Evolutionary conservation across 1,140 invertebrate genomes (phyloP), one percentile per base, ranked within the genome.

Genomic region (Drosophila cardini): DNA sequence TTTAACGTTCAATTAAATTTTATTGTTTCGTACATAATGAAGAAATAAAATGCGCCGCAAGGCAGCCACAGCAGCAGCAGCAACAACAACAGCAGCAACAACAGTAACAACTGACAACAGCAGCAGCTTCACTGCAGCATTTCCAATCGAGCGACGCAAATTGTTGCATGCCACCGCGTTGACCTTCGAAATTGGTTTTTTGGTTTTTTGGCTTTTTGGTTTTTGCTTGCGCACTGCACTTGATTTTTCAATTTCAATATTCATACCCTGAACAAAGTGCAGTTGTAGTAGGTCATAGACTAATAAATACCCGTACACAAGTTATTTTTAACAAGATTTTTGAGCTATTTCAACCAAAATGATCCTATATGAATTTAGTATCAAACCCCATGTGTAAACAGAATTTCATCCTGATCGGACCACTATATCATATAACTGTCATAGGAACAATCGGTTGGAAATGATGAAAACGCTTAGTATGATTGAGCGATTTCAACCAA

Each of bases 1-100:
- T 80, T 80, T 77, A 80, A 80, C 75, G 77, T 80, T 77, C 77
- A 80, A 80, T 80, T 80, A 77, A 77, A 80, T 80, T 80, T 77
- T 77, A 80, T 80, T 80, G 77, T 80, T 80, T 77, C 60, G 70
- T 69, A 80, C 74, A 77, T 80, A 80, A 80, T 80, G 74, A 80
- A 80, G 77, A 80, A 80, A 77, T 80, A 80, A 80, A 80, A 70
- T 76, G 48, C 50, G 77, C 77, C 61, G 64, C 74, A 46, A 65
- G 76, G 48, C 72, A 75, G 50, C 72, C 61, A 32, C 57, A 32
- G 7, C 72, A 52, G 7, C 53, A 48, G 13, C 69, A 48, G 9
- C 55, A 45, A n/a, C 50, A 56, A 10, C 57, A 62, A 16, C 56
- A 48, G 8, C 64, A 58, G 11, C 42, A 57, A 3, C 34, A 58